Evolutionary conservation across 2,888 invertebrate genomes (phyloP).

Genomic region (Lepetodrilus schrolli): DNA sequence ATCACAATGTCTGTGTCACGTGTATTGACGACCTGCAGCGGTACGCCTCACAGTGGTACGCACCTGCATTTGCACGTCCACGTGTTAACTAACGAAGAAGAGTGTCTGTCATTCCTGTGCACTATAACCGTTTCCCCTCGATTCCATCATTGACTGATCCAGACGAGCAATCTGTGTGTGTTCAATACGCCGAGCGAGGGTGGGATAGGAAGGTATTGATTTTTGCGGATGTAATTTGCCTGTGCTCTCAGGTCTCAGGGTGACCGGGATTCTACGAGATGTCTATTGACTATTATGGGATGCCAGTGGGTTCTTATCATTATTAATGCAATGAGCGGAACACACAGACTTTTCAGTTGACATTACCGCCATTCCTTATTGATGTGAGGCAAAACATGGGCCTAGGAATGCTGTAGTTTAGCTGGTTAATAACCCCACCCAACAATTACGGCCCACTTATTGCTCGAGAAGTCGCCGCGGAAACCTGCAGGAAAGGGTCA

Average conservation of each 20-base stretch:
- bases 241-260: slow-evolving; percentile 3
- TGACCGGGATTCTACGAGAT: slow-evolving; percentile 18
- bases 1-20: too few species aligned
- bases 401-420: not conserved
- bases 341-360: slow-evolving; percentile 8
- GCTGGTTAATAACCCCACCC: not conserved
- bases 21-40: too few species aligned
- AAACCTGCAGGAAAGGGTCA: not conserved
- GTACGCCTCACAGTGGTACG: too few species aligned
- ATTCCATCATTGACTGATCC: not conserved
- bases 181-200: not conserved
- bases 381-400: not conserved
- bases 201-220: not conserved
- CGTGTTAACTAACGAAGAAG: too few species aligned
- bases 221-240: slow-evolving; percentile 15
- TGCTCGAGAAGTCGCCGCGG: slow-evolving; percentile 17
- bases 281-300: slow-evolving; percentile 21
- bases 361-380: not conserved
- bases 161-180: not conserved
- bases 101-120: too few species aligned
- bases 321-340: slow-evolving; percentile 21
- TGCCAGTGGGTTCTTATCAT: slow-evolving; percentile 22
- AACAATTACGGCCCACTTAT: slow-evolving; percentile 21
- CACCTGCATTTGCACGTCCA: too few species aligned
- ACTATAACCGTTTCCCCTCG: too few species aligned